phyloP scores from a whole-genome alignment of 37 sponge, comb jelly and placozoan species.

The Spongilla lacustris region DNA sequence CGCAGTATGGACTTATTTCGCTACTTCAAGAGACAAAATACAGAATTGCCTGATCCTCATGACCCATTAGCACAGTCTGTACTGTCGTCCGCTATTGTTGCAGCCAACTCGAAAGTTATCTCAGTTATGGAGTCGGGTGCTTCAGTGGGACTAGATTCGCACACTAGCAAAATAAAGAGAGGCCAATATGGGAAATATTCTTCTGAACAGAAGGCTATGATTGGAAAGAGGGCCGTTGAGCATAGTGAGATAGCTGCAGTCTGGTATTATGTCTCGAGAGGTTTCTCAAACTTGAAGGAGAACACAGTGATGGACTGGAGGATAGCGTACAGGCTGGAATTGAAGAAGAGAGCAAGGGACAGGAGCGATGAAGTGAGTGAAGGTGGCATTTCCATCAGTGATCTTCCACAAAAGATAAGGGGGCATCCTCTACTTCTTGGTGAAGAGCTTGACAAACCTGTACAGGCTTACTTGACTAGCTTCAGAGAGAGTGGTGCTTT shows the following conservation, averaged over 20 bases:
- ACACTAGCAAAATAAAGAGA: background rate
- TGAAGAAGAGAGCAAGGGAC: slow-evolving; percentile 8
- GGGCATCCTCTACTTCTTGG: slow-evolving; percentile 26
- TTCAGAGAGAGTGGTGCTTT: slow-evolving; percentile 50
- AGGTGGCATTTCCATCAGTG: slow-evolving; percentile 1
- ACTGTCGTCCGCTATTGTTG: background rate
- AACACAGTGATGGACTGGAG: slow-evolving; percentile 30
- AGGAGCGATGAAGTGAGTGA: slow-evolving; percentile 5
- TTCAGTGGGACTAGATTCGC: background rate
- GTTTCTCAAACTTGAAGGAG: slow-evolving; percentile 4
- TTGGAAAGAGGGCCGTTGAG: slow-evolving; percentile 17
- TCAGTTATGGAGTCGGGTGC: slow-evolving; percentile 5
- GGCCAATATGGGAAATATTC: slow-evolving; percentile 16
- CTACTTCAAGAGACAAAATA: slow-evolving; percentile 1
- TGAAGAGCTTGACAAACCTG: slow-evolving; percentile 21
- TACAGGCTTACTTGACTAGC: slow-evolving; percentile 27
- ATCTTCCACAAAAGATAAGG: slow-evolving; percentile 26
- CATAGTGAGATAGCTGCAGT: background rate
- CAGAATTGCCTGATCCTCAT: background rate
- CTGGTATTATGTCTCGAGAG: background rate
- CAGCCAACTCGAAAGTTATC: background rate
- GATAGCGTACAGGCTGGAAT: slow-evolving; percentile 14
- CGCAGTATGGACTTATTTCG: background rate
- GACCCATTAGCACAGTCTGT: background rate
- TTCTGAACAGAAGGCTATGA: slow-evolving; percentile 17